These are phyloP conservation scores for Calypte anna DNA, from an alignment of 2,113 vertebrate genomes.

Conservation along the genomic window DNA sequence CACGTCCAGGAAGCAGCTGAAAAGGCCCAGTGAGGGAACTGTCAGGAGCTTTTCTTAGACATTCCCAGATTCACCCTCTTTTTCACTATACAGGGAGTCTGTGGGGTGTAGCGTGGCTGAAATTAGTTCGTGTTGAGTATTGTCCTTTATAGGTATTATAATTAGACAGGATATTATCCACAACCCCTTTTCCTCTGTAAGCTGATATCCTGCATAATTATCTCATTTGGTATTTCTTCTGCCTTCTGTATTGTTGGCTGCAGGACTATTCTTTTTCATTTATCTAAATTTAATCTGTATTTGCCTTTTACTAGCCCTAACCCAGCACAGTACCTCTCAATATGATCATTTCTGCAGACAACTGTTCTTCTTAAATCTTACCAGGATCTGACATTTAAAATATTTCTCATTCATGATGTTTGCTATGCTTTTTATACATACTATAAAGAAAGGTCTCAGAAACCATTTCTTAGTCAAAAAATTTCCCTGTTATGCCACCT, in stretches of 20 bases:
- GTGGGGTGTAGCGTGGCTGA: not conserved
- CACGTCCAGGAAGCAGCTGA: not conserved
- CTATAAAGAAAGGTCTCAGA: conserved; percentile 49
- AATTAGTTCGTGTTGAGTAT: not conserved
- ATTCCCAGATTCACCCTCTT: not conserved
- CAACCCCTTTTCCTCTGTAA: conserved; percentile 20
- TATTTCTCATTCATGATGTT: conserved; percentile 47
- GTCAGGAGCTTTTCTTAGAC: not conserved
- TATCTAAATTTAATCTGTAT: conserved; percentile 68
- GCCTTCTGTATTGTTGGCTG: conserved; percentile 38
- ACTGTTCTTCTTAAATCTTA: conserved; percentile 42
- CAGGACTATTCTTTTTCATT: conserved; percentile 1
- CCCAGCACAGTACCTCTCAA: conserved; percentile 6
- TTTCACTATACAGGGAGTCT: not conserved
- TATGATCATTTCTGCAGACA: not conserved
- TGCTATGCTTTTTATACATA: not conserved
- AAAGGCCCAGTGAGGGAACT: not conserved
- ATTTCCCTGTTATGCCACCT: conserved; percentile 24
- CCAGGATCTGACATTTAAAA: conserved; percentile 66
- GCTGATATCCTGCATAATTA: conserved; percentile 60
- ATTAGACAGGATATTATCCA: conserved; percentile 68
- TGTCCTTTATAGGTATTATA: conserved; percentile 17
- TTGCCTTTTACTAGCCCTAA: conserved; percentile 49
- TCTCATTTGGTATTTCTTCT: conserved; percentile 53
- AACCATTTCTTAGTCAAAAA: conserved; percentile 54